Conservation (phyloP, 2,113 vertebrate species). For the Boulengeromyrus knoepffleri region DNA sequence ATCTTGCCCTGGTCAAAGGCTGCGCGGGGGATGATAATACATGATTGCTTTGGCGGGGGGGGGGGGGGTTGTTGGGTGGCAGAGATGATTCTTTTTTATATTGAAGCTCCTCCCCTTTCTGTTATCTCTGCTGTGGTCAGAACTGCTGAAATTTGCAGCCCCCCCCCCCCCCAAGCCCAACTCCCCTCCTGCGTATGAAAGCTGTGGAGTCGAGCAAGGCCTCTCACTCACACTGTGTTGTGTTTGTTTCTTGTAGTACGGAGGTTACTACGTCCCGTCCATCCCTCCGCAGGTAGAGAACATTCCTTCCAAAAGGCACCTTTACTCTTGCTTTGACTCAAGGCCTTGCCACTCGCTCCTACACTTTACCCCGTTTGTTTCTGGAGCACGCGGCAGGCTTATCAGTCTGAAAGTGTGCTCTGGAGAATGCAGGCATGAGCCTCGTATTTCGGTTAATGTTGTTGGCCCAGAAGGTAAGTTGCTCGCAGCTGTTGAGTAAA, state of each 20-base stretch:
- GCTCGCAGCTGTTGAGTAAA: not conserved
- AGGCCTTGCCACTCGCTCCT: not conserved
- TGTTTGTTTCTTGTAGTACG: slow-evolving; percentile 54
- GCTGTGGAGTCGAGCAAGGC: slow-evolving; percentile 30
- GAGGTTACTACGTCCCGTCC: slow-evolving; percentile 49
- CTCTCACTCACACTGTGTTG: slow-evolving; percentile 41
- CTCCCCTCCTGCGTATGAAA: slow-evolving; percentile 32
- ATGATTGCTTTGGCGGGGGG: not conserved
- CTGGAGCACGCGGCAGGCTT: not conserved
- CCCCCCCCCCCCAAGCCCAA: not conserved
- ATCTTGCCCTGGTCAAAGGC: not conserved
- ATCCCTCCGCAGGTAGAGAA: slow-evolving; percentile 51
- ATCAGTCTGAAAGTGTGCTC: not conserved
- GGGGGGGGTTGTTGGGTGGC: too few relatives aligned
- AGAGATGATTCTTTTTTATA: not conserved
- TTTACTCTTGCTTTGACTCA: slow-evolving; percentile 6
- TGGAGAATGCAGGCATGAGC: not conserved
- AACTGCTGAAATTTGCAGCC: not conserved
- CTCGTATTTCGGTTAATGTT: not conserved
- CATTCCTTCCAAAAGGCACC: slow-evolving; percentile 21
- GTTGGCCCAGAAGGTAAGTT: slow-evolving; percentile 4
- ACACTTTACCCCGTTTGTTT: not conserved
- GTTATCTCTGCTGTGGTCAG: not conserved
- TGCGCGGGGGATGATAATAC: not conserved
- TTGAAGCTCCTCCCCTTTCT: not conserved